Evolutionary conservation across 2,113 vertebrate genomes (phyloP), one percentile per base, ranked within the genome.

Genomic region (Zapus hudsonius): DNA sequence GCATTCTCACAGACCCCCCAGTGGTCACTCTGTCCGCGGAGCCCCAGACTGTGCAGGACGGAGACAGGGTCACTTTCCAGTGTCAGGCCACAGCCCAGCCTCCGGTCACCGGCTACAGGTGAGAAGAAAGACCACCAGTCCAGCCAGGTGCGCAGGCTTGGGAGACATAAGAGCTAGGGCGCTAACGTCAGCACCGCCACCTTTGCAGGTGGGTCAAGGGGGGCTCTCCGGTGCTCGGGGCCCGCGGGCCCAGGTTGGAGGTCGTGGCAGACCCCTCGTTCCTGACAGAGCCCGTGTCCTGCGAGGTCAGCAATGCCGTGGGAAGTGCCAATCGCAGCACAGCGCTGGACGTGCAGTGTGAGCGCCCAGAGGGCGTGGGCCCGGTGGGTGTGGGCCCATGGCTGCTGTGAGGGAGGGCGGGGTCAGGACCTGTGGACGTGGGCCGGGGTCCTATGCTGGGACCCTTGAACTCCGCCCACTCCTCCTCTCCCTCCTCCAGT

Each of bases 241-340:
- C 99, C 44, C 99, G 99, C 0, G 98, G 98, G 27, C 98, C 99
- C 96, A 98, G 98, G 89, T 97, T 99, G 40, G 99, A 99, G 95
- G 98, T 98, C 70, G 98, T 98, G 0, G 99, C 99, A 22, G 99
- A 99, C 66, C 97, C 98, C 95, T 99, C 99, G 0, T 99, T 99
- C 95, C 98, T 99, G 97, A 99, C 99, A 1, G 98, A 99, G 79
- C 99, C 99, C 0, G 98, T 99, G 92, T 99, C 99, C 90, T 99
- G 99, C 8, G 99, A 99, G 93, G 99, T 99, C 96, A 98, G 98
- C 96, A 99, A 99, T 93, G 98, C 98, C 1, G 98, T 99, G 92
- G 99, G 99, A 29, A 99, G 98, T 96, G 99, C 98, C 95, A 99
- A 99, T 70, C 98, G 99, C 96, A 99, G 98, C 98, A 99, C 98